phyloP scores from a whole-genome alignment of 1,140 invertebrate genomes.

The Trachymyrmex cornetzi region DNA sequence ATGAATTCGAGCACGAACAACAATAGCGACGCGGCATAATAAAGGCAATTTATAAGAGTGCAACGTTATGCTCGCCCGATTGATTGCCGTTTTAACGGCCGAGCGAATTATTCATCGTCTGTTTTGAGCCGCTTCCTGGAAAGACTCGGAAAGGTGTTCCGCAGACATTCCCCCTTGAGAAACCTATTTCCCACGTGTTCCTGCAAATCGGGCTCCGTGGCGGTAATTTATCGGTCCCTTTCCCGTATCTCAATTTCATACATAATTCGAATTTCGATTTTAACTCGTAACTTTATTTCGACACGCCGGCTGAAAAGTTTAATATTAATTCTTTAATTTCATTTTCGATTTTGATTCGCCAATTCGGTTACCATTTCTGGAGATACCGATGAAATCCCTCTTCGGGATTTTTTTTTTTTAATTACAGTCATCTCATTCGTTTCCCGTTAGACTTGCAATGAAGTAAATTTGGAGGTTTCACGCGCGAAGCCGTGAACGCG shows the following conservation, averaged over 20 bases:
- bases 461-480: slow-evolving; percentile 8
- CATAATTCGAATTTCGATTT: slow-evolving; percentile 11
- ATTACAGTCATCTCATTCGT: background rate
- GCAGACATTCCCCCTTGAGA: slow-evolving; percentile 3
- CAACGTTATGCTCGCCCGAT: slow-evolving; percentile 58
- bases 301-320: background rate
- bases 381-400: background rate
- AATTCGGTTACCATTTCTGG: background rate
- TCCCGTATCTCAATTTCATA: background rate
- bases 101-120: slow-evolving; percentile 55
- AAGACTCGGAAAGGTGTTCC: background rate
- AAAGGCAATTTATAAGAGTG: slow-evolving; percentile 66
- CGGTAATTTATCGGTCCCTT: slow-evolving; percentile 6
- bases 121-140: slow-evolving; percentile 27
- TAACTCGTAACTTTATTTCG: background rate
- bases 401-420: background rate
- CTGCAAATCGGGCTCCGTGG: background rate
- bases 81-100: slow-evolving; percentile 48
- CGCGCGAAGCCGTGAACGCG: slow-evolving; percentile 28
- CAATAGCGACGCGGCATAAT: slow-evolving; percentile 45
- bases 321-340: slow-evolving; percentile 8
- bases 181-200: background rate
- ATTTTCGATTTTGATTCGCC: background rate
- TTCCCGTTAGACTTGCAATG: background rate
- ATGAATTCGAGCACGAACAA: slow-evolving; percentile 67